Conservation (phyloP, 2,888 invertebrate species). For the Xanthostigma xanthostigma region DNA sequence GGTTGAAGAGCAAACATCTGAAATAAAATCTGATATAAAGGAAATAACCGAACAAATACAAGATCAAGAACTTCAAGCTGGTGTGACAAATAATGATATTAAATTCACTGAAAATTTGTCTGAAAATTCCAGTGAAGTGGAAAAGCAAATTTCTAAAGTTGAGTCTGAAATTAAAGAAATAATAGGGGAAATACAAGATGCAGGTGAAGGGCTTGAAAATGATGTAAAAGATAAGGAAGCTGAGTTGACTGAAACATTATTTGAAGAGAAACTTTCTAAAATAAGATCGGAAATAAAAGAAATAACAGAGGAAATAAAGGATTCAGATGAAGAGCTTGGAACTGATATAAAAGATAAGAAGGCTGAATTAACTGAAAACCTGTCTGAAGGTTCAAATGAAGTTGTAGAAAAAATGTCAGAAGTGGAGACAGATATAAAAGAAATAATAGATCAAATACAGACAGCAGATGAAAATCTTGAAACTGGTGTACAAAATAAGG, state of each 20-base stretch:
- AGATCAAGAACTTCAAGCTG: background rate
- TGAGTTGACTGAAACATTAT: background rate
- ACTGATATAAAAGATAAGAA: background rate
- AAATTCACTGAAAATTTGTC: no score
- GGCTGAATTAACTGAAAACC: background rate
- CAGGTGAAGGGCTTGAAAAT: background rate
- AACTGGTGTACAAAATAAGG: no score
- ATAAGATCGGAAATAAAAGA: constrained; percentile 1
- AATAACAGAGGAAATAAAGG: background rate
- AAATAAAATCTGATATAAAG: background rate
- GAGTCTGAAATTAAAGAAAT: no score
- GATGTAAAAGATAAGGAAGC: background rate
- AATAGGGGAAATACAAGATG: no score
- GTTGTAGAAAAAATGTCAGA: background rate
- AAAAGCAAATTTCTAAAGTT: no score
- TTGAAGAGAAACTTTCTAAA: constrained; percentile 1
- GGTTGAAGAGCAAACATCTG: background rate
- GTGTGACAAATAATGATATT: no score
- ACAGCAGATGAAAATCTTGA: no score
- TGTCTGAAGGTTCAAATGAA: background rate
- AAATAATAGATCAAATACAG: no score
- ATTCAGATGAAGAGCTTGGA: background rate
- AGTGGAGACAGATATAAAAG: no score
- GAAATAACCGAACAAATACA: background rate
- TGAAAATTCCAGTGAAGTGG: no score